A percentile compares a stretch with the other conserved stretches of the same genome.
phyloP scores from a whole-genome alignment of 1,140 invertebrate species.

The Pemphigus obesinymphae region DNA sequence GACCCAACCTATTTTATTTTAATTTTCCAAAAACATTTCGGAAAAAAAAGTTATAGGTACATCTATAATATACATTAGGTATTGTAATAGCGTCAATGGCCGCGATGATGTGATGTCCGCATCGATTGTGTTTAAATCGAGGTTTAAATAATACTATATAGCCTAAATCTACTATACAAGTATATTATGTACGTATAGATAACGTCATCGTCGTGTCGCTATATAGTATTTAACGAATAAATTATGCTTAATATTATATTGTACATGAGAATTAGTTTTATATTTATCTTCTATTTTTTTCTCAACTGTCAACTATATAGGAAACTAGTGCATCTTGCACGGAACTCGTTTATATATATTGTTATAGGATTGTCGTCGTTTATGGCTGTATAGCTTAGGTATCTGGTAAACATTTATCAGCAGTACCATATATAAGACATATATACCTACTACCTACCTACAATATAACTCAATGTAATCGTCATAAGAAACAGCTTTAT shows the following conservation, averaged over 20 bases:
- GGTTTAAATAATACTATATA: neutral
- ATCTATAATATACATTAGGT: too few relatives aligned
- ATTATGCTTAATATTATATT: neutral
- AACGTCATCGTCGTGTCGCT: neutral
- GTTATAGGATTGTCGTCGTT: conserved; percentile 5
- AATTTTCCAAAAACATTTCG: neutral
- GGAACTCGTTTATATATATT: neutral
- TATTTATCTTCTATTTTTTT: neutral
- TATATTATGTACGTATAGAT: too few relatives aligned
- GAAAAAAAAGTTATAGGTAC: neutral
- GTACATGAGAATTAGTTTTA: neutral
- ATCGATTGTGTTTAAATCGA: neutral
- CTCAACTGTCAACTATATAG: too few relatives aligned
- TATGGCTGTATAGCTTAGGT: neutral
- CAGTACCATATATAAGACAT: too few relatives aligned
- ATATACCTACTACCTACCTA: too few relatives aligned
- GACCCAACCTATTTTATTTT: too few relatives aligned
- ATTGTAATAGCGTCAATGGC: too few relatives aligned
- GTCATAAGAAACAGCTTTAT: conserved; percentile 12
- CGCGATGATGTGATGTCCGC: too few relatives aligned
- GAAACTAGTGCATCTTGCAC: neutral
- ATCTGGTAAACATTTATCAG: too few relatives aligned
- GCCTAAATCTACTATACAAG: too few relatives aligned
- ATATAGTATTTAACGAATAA: neutral
- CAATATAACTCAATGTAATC: neutral